Base-by-base conservation (phyloP, 2,888 invertebrate species). In the Miltochrista miniata region DNA sequence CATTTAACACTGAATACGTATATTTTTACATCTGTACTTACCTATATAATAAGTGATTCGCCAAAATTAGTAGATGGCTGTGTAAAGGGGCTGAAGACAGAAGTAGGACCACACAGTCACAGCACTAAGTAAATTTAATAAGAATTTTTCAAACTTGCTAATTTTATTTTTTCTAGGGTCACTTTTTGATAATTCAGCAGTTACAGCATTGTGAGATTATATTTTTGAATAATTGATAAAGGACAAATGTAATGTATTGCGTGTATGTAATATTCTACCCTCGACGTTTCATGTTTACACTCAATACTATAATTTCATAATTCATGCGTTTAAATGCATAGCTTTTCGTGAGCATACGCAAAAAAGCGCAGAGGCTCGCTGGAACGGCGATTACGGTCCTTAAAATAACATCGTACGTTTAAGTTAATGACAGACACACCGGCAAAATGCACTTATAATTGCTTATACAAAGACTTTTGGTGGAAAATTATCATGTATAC, bases 401-500 rank as follows among this genome's bases (percentile, higher is more conserved):
- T 90, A 87, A 90, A 90, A 91, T 91, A 91, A 90, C 91, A 90
- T 91, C 88, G 87, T 90, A 86, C 90, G 87, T 90, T 91, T 90
- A 91, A 91, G 84, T 85, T 91, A 91, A 90, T 91, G 89, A 89
- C 89, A 83, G 90, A 86, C 86, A 88, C 85, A 84, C 90, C 86
- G 87, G 82, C 88, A 81, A 90, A 90, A 90, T 90, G 89, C 84
- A 80, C 83, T 90, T 90, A 90, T 91, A 91, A 90, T 91, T 90
- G 85, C 84, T 79, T 85, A 84, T 82, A 87, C 87, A 87, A 87
- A 86, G 87, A 87, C 83, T 89, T 90, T 91, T 86, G 84, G 87
- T 82, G 81, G 85, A 90, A 90, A 90, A 86, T 88, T 83, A 87
- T 86, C 79, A 83, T 82, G 81, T 75, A 74, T 78, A 79, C 79